These are phyloP conservation scores for Theristicus caerulescens DNA, from an alignment of 2,113 vertebrate species.

Conservation along the genomic window DNA sequence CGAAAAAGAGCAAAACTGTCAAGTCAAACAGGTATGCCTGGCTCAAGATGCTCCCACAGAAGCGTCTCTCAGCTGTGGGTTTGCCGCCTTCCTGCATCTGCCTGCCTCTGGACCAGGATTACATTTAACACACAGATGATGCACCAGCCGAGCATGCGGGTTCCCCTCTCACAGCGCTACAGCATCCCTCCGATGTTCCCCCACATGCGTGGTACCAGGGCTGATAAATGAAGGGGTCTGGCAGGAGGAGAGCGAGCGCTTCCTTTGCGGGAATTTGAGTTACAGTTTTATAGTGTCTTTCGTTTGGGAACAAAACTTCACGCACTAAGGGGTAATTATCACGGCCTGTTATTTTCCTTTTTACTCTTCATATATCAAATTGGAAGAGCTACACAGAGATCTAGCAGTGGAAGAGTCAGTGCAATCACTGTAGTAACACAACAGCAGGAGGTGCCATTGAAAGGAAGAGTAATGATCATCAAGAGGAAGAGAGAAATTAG, in stretches of 20 bases:
- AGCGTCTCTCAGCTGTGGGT: background rate
- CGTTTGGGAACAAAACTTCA: background rate
- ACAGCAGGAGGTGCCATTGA: constrained; percentile 50
- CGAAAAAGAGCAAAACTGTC: background rate
- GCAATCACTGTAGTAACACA: constrained; percentile 17
- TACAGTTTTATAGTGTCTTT: background rate
- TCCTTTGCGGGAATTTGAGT: background rate
- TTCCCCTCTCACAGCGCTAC: background rate
- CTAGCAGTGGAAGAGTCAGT: background rate
- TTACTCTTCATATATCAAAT: constrained; percentile 46
- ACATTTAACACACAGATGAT: background rate
- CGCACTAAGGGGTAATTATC: background rate
- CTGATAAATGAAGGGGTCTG: background rate
- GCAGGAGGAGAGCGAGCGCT: background rate
- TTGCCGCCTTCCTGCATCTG: background rate
- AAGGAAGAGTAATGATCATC: constrained; percentile 5
- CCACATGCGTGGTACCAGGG: rapidly evolving
- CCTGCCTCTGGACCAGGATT: background rate
- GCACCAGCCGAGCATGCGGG: background rate
- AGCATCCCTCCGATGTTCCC: background rate
- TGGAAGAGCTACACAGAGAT: constrained; percentile 26
- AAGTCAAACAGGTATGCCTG: background rate
- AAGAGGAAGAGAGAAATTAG: constrained; percentile 31
- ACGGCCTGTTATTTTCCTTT: background rate
- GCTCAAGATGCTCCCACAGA: background rate